These are phyloP conservation scores for Merops nubicus DNA, from an alignment of 2,113 vertebrate genomes.

Conservation along the genomic window DNA sequence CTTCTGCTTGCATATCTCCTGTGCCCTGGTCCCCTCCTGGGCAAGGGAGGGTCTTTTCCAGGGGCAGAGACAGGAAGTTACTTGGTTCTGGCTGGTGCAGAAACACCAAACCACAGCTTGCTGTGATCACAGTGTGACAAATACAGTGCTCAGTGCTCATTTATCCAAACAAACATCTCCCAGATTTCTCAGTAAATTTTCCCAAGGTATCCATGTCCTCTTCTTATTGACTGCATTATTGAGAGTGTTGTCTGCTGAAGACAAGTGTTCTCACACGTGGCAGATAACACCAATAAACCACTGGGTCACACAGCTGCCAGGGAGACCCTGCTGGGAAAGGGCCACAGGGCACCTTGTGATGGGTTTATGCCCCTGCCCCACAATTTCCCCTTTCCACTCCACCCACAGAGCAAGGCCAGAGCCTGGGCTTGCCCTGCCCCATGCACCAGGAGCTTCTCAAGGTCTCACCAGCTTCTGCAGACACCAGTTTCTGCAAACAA, in stretches of 20 bases:
- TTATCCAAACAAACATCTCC: neutral
- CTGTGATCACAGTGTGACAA: neutral
- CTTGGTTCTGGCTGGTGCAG: neutral
- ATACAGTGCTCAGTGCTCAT: no score
- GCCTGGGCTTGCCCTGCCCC: no score
- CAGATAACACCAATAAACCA: neutral
- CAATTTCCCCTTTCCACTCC: neutral
- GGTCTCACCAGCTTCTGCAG: neutral
- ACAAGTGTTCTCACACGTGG: rapidly evolving
- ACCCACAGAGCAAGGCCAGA: neutral
- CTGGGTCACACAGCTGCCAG: neutral
- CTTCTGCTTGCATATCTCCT: neutral
- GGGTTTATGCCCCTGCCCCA: neutral
- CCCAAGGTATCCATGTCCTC: neutral
- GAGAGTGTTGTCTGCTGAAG: neutral
- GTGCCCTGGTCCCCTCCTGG: neutral
- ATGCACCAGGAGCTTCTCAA: rapidly evolving
- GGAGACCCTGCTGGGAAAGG: neutral
- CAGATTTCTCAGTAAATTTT: neutral
- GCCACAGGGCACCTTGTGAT: neutral
- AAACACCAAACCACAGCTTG: neutral
- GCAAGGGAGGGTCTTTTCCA: neutral
- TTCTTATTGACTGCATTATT: neutral
- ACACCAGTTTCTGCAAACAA: neutral
- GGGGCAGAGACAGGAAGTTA: neutral